Base-by-base conservation (phyloP, 2,113 vertebrate genomes). In the Glaucomys volans region DNA sequence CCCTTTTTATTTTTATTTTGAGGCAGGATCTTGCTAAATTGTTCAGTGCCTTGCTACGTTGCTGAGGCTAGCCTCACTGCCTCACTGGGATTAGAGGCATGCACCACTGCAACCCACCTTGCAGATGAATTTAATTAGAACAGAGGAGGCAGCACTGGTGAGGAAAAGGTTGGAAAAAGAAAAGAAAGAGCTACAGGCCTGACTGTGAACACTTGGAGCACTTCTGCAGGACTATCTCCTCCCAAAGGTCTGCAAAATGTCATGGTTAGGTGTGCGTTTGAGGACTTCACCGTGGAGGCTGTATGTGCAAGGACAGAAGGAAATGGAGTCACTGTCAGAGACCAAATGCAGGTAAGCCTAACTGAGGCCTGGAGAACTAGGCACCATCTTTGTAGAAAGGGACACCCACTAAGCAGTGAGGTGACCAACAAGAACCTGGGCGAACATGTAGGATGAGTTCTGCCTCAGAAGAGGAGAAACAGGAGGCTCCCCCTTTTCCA, bases 311-410 rank as follows among this genome's bases (percentile, higher is more conserved):
- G 11, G 71, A 20, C 8, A 28, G 74, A 50, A 71, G n/a, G 54
- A 79, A 54, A 30, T 20, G n/a, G 69, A 22, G 79, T 32, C 16
- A 22, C 47, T 28, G 40, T 35, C 40, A 40, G 50, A 20, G 18
- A 7, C 28, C n/a, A 32, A 26, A 30, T 64, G n/a, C 40, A 67
- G 74, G n/a, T 30, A 44, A 54, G 67, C 8, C 28, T 10, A 28
- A 52, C 32, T 22, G n/a, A 44, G 52, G 18, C 18, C 0, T 3
- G 18, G 35, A 17, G 13, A 3, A 0, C 13, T 16, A n/a, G n/a
- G n/a, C 16, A 30, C 50, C 35, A 30, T 35, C 67, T 62, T 81
- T 42, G 75, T 80, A 72, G 28, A 83, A 87, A 86, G 67, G 75
- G n/a, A 13, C 4, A 32, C 69, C 47, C 42, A 8, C 69, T n/a